Evolutionary conservation across 2,113 vertebrate genomes (phyloP), one percentile per base, ranked within the genome.

Genomic region (Pteropus alecto): DNA sequence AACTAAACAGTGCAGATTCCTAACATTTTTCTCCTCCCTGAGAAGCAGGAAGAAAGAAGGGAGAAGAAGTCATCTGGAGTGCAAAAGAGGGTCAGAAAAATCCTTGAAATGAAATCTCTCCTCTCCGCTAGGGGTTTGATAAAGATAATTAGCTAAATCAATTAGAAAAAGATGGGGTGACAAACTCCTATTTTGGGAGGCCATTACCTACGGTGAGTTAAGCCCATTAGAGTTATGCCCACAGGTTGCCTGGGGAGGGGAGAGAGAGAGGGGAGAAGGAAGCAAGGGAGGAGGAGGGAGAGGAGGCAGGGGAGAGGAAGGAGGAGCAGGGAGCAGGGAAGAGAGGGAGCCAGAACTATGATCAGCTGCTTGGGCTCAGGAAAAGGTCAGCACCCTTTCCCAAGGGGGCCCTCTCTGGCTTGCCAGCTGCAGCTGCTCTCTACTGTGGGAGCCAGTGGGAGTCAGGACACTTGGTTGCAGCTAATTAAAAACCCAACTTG

Each of bases 351-450:
- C 51, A 65, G 74, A 58, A 54, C 38, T 2, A 2, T 2, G 16
- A 68, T 4, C 1, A 14, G 15, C 61, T 92, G 74, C 51, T 56
- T 26, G 8, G 41, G n/a, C 13, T 5, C 11, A 73, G 81, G 54
- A 51, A 33, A 84, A 5, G 30, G 9, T 54, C 26, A 35, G 51
- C 43, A 43, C 22, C 67, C 33, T 26, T 33, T 48, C 5, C 26
- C 26, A 30, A 9, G 2, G 2, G 0, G 3, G 2, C 38, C 54
- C 3, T 58, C n/a, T 54, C 33, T 2, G 15, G 1, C 3, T 46
- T 13, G 33, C 26, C 33, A 22, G 14, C 28, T 67, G 21, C 58
- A n/a, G 0, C 19, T 19, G 15, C 2, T 38, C 24, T 63, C 51
- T 38, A 10, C 71, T 13, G 4, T 24, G 63, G 28, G 15, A 67